phyloP scores from a whole-genome alignment of 35 echinoderm and acorn worm species.

The Chiridota heheva region DNA sequence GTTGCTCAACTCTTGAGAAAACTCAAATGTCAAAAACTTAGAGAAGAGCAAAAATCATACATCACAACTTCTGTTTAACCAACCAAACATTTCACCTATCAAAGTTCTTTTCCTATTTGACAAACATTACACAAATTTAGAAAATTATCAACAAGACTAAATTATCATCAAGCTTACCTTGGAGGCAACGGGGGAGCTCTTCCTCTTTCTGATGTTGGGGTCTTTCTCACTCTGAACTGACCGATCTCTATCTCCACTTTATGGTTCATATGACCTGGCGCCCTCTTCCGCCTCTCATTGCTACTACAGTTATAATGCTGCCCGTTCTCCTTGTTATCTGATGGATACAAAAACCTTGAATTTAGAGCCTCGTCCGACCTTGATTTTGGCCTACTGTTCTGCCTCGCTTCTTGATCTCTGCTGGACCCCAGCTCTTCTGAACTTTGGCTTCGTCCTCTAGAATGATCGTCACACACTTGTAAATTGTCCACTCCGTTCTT shows the following conservation, averaged over 20 bases:
- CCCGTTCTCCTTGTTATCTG: conserved; percentile 35
- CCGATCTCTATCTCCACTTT: conserved; percentile 94
- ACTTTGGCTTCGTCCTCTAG: conserved; percentile 14
- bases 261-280: conserved; percentile 85
- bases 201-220: conserved; percentile 25
- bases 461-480: neutral
- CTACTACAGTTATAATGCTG: conserved; percentile 14
- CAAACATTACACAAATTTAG: no score
- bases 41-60: no score
- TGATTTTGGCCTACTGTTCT: conserved; percentile 28
- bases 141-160: no score
- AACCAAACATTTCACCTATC: no score
- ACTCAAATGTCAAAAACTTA: no score
- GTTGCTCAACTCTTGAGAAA: no score
- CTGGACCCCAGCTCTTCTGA: conserved; percentile 34
- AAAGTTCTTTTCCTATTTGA: no score
- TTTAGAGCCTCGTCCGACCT: neutral
- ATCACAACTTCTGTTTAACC: no score
- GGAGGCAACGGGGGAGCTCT: conserved; percentile 77
- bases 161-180: conserved; percentile 72
- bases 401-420: no score
- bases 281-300: conserved; percentile 58
- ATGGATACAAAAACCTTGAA: neutral
- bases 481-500: neutral
- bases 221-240: conserved; percentile 81